These are phyloP conservation scores for Macaria liturata DNA, from an alignment of 2,888 invertebrate species.

Conservation along the genomic window DNA sequence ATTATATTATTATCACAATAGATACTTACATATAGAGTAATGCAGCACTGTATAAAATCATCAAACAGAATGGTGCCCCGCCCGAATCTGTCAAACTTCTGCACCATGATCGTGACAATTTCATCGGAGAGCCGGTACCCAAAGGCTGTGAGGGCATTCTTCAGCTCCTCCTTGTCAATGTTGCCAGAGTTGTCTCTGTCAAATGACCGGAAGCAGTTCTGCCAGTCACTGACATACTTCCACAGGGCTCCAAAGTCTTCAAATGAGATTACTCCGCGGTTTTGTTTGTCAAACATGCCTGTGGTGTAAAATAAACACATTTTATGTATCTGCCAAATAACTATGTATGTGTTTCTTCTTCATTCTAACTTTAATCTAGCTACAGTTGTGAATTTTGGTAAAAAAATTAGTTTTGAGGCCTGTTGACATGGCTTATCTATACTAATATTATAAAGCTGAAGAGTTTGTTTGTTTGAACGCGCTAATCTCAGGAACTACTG, in stretches of 20 bases:
- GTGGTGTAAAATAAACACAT: conserved; percentile 22
- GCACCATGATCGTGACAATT: conserved; percentile 90
- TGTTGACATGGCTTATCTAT: too few species aligned
- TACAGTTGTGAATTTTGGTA: too few species aligned
- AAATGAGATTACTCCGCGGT: conserved; percentile 94
- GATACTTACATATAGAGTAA: conserved; percentile 94
- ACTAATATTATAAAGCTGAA: too few species aligned
- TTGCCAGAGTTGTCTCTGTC: conserved; percentile 96
- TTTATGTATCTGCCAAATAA: too few species aligned
- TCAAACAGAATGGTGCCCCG: conserved; percentile 96
- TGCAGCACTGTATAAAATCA: conserved; percentile 98
- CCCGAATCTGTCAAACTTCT: conserved; percentile 97
- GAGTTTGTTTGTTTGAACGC: too few species aligned
- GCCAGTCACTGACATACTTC: conserved; percentile 99
- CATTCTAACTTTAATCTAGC: too few species aligned
- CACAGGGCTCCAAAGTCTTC: conserved; percentile 98
- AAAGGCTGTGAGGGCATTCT: conserved; percentile 94
- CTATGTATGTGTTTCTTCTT: too few species aligned
- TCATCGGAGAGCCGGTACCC: conserved; percentile 94
- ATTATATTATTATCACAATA: background rate
- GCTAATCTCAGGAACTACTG: too few species aligned
- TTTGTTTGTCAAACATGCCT: conserved; percentile 97
- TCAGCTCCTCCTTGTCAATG: conserved; percentile 95
- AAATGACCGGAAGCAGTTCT: conserved; percentile 96
- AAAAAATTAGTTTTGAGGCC: too few species aligned